Conservation (phyloP, 2,113 vertebrate species). For the Chaetorhynchus papuensis region DNA sequence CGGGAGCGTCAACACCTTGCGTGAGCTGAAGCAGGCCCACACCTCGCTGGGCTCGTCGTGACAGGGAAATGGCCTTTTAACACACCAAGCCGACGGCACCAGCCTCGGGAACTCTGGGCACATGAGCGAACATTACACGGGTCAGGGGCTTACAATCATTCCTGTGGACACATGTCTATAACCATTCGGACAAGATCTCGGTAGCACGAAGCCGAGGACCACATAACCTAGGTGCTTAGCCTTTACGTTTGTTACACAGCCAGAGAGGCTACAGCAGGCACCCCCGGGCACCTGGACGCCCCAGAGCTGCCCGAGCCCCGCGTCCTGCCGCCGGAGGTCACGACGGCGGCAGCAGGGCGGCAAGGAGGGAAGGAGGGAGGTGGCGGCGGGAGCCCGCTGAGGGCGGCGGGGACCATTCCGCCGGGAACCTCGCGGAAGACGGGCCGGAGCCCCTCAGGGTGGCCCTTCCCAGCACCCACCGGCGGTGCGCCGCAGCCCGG, state of each 20-base stretch:
- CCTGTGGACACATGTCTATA: fast-evolving
- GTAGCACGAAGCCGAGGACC: background rate
- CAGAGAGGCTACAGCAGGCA: background rate
- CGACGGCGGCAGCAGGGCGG: background rate
- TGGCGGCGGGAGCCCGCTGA: background rate
- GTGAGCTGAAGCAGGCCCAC: too few relatives aligned
- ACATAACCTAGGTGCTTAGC: fast-evolving
- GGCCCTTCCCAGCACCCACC: background rate
- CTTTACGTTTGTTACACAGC: background rate
- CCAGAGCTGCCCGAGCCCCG: background rate
- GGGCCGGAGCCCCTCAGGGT: background rate
- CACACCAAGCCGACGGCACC: fast-evolving
- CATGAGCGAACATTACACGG: fast-evolving
- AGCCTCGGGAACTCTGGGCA: background rate
- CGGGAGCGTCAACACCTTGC: fast-evolving
- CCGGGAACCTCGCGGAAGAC: background rate
- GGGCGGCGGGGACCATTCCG: background rate
- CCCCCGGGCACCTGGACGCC: background rate
- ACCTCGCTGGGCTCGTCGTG: fast-evolving
- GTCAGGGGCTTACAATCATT: background rate
- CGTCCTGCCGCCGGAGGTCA: background rate
- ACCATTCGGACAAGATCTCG: too few relatives aligned
- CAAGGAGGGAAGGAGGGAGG: too few relatives aligned
- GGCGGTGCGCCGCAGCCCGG: background rate
- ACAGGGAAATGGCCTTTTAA: fast-evolving